These are phyloP conservation scores for Rotaria socialis DNA, from an alignment of 2,888 invertebrate genomes.

Conservation along the genomic window DNA sequence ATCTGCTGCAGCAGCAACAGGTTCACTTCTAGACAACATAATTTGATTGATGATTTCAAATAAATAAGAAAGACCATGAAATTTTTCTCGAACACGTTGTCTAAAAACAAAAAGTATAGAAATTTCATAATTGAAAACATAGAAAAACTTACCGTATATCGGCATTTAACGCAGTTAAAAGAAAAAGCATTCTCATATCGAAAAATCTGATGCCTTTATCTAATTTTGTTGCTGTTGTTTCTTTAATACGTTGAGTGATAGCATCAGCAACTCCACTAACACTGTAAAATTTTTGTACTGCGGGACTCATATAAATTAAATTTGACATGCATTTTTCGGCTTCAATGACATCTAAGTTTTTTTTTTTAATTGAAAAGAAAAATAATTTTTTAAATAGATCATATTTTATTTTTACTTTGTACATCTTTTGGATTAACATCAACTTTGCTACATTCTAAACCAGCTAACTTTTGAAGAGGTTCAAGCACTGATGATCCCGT, in stretches of 20 bases:
- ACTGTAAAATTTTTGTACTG: constrained; percentile 43
- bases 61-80: constrained; percentile 44
- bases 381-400: no score
- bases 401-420: neutral
- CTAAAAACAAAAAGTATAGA: neutral
- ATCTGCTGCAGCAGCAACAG: constrained; percentile 13
- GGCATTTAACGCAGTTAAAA: constrained; percentile 41
- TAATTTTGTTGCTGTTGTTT: constrained; percentile 31
- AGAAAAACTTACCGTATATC: constrained; percentile 31
- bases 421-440: constrained; percentile 27
- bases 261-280: constrained; percentile 41
- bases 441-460: constrained; percentile 12
- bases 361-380: no score
- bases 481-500: constrained; percentile 31
- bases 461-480: constrained; percentile 17
- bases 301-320: constrained; percentile 46
- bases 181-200: constrained; percentile 43
- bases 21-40: constrained; percentile 14
- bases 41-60: constrained; percentile 45
- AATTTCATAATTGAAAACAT: neutral
- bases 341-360: constrained; percentile 17
- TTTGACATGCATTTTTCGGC: constrained; percentile 43
- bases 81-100: constrained; percentile 41
- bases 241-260: constrained; percentile 40
- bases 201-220: constrained; percentile 28